Base-by-base conservation (phyloP, 2,113 vertebrate genomes). In the Coracopsis vasa region DNA sequence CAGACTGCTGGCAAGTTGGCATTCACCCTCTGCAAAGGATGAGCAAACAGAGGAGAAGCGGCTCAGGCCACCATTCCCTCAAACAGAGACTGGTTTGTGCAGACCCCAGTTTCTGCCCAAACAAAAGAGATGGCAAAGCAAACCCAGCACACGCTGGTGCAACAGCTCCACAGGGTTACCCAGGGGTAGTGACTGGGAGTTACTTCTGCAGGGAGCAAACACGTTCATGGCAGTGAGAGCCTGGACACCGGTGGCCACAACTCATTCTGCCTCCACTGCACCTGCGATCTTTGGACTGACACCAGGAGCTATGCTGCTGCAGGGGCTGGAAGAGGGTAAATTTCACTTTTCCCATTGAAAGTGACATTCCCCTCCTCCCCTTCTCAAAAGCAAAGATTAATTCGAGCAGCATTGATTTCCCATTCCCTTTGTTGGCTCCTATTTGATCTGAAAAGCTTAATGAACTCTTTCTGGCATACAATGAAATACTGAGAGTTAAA, bases 381-480 rank as follows among this genome's bases (percentile, higher is more conserved):
- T 77, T 50, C 69, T 42, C 70, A 88, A 96, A 94, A 37, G 4
- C 78, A 80, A 48, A 61, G 31, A 91, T 93, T 95, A 96, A 97
- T 96, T 95, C 69, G 79, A 97, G 95, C 75, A 90, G 53, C 42
- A 41, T 53, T 94, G 90, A 96, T 91, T 90, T 96, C 92, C 94
- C 69, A 71, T 83, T 72, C 82, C 67, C 72, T 42, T 1, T 1
- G 4, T 70, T 86, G 45, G 79, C 35, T 73, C 72, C 85, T 56
- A 35, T 95, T 97, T 97, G 95, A 88, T 91, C 56, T 37, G 64
- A 92, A 77, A 86, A 86, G 67, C 93, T 93, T 94, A 94, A 97
- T 83, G 94, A 98, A 97, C 97, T 95, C 86, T 95, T 97, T 89
- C 79, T 97, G 95, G 92, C 95, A 86, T 54, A 80, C 95, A 97